A percentile compares a stretch with the other conserved stretches of the same genome.
phyloP scores from a whole-genome alignment of 1,140 invertebrate species.

The Diachasmimorpha longicaudata region DNA sequence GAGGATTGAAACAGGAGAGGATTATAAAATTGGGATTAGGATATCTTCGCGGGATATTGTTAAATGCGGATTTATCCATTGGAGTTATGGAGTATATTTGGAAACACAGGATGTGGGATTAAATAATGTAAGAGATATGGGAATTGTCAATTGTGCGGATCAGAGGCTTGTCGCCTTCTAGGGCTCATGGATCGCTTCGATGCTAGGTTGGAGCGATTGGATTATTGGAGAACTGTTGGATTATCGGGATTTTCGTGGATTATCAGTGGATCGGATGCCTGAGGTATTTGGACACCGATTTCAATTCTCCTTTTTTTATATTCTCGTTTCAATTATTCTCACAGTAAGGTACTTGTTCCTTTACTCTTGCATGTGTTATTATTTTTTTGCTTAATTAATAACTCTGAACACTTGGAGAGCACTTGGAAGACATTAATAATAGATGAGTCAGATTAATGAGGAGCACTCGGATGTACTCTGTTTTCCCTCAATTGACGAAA shows the following conservation, averaged over 20 bases:
- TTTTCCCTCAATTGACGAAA: not conserved
- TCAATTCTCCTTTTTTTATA: not conserved
- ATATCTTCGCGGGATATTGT: not conserved
- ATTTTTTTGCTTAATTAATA: not conserved
- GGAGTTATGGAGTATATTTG: not conserved
- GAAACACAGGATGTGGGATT: not conserved
- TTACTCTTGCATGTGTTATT: not conserved
- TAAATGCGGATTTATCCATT: not conserved
- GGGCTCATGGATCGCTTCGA: too few species aligned
- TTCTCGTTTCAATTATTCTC: not conserved
- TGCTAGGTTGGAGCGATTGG: not conserved
- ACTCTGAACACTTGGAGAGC: not conserved
- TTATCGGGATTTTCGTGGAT: not conserved
- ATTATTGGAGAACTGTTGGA: not conserved
- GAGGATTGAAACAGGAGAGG: not conserved
- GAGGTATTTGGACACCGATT: not conserved
- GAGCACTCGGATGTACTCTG: not conserved
- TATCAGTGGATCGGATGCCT: not conserved
- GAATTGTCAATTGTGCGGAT: too few species aligned
- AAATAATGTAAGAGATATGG: too few species aligned
- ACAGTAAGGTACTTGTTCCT: not conserved
- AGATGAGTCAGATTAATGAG: not conserved
- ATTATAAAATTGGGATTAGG: slow-evolving; percentile 1
- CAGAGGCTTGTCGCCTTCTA: too few species aligned
- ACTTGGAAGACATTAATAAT: not conserved